A percentile compares a stretch with the other conserved stretches of the same genome.
These are phyloP conservation scores for Eulithis testata DNA, from an alignment of 2,888 invertebrate genomes.

Conservation along the genomic window DNA sequence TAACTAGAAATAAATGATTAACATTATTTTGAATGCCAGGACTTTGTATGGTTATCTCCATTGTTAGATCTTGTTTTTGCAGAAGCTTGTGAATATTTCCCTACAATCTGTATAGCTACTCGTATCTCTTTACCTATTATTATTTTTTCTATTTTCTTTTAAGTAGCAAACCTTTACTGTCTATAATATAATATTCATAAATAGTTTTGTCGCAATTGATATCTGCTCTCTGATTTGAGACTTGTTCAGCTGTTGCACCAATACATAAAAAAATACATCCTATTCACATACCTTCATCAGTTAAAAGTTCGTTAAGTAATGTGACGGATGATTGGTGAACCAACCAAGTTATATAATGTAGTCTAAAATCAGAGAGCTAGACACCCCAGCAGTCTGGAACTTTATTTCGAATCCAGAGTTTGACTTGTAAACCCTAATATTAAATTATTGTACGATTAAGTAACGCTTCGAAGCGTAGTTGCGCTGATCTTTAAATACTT, in stretches of 20 bases:
- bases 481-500: conserved; percentile 73
- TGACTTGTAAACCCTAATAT: conserved; percentile 71
- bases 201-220: conserved; percentile 29
- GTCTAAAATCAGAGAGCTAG: conserved; percentile 44
- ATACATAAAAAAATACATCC: neutral
- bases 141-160: conserved; percentile 19
- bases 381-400: conserved; percentile 70
- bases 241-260: conserved; percentile 9
- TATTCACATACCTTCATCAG: conserved; percentile 28
- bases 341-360: neutral
- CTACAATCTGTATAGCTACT: conserved; percentile 49
- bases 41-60: conserved; percentile 66
- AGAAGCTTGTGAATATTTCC: conserved; percentile 67
- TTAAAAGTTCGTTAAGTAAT: conserved; percentile 7
- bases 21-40: conserved; percentile 78
- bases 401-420: conserved; percentile 72
- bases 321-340: neutral
- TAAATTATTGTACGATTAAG: conserved; percentile 77
- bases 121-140: conserved; percentile 30
- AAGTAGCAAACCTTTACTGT: conserved; percentile 34
- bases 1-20: conserved; percentile 82
- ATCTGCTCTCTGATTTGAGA: conserved; percentile 23
- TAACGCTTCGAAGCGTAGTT: conserved; percentile 81
- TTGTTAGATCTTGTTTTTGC: conserved; percentile 74
- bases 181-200: conserved; percentile 31